These are phyloP conservation scores for Anastatus disparis DNA, from an alignment of 1,140 invertebrate species.

Conservation along the genomic window DNA sequence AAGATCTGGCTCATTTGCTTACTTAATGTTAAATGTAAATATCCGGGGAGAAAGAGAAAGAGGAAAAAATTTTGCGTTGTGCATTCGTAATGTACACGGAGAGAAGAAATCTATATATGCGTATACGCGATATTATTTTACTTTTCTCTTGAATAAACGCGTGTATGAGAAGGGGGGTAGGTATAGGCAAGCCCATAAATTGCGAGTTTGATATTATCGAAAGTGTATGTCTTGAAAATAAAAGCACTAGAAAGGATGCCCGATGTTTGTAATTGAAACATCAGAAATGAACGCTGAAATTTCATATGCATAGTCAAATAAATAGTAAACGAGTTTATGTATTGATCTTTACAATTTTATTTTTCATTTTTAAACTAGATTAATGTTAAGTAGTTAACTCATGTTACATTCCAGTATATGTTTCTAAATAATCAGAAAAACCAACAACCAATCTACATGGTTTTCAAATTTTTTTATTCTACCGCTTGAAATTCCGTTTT, in stretches of 20 bases:
- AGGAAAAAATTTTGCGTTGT: background rate
- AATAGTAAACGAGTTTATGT: too few relatives aligned
- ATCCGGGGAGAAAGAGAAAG: background rate
- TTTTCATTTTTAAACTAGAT: too few relatives aligned
- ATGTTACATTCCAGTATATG: too few relatives aligned
- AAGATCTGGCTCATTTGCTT: conserved; percentile 35
- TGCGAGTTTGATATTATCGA: conserved; percentile 20
- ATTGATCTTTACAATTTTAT: too few relatives aligned
- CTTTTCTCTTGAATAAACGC: background rate
- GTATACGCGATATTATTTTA: background rate
- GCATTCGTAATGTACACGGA: background rate
- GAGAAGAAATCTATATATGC: background rate
- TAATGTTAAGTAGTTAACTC: too few relatives aligned
- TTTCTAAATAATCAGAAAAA: too few relatives aligned
- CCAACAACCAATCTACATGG: too few relatives aligned
- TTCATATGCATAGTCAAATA: too few relatives aligned
- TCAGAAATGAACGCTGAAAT: background rate
- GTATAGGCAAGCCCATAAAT: conserved; percentile 7
- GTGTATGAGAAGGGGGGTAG: too few relatives aligned
- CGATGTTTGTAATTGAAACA: conserved; percentile 28
- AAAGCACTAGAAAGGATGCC: conserved; percentile 2
- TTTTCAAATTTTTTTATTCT: too few relatives aligned
- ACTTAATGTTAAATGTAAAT: conserved; percentile 31
- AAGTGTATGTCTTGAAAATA: background rate
- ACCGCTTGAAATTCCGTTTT: too few relatives aligned